These are phyloP conservation scores for Marisa cornuarietis DNA, from an alignment of 1,140 invertebrate genomes.

Conservation along the genomic window DNA sequence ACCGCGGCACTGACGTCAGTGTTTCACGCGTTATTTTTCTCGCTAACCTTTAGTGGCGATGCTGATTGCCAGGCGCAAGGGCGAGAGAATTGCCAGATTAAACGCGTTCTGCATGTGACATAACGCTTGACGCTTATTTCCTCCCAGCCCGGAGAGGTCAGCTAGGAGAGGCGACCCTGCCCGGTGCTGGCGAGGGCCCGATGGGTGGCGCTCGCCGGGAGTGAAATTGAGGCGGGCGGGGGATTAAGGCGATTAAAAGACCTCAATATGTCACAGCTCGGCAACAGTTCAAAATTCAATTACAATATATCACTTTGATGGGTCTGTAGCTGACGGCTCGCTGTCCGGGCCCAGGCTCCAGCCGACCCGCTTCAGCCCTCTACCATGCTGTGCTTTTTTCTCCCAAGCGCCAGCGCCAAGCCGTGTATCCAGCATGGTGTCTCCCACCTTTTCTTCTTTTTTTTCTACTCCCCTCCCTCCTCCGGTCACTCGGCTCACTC, in stretches of 20 bases:
- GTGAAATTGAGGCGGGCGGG: conserved; percentile 22
- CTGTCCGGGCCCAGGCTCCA: conserved; percentile 13
- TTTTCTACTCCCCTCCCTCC: not conserved
- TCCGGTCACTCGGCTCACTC: not conserved
- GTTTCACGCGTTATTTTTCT: conserved; percentile 21
- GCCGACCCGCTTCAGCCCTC: not conserved
- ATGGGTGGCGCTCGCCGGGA: conserved; percentile 10
- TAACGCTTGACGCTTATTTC: conserved; percentile 31
- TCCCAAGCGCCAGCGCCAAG: not conserved
- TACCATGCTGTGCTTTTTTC: not conserved
- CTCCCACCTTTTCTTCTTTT: not conserved
- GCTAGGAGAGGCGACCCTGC: conserved; percentile 23
- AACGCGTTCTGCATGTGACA: conserved; percentile 36
- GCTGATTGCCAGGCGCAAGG: conserved; percentile 22
- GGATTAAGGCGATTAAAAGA: conserved; percentile 34
- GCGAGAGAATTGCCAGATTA: conserved; percentile 32
- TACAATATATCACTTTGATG: conserved; percentile 38
- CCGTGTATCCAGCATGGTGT: not conserved
- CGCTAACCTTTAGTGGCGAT: conserved; percentile 29
- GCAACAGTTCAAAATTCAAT: conserved; percentile 40
- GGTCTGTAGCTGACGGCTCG: conserved; percentile 27
- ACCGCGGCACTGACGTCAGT: too few relatives aligned
- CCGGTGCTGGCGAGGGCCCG: conserved; percentile 14
- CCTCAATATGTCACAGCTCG: conserved; percentile 35
- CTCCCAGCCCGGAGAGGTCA: conserved; percentile 18